phyloP scores from a whole-genome alignment of 2,113 vertebrate species.

The Clarias batrachus region DNA sequence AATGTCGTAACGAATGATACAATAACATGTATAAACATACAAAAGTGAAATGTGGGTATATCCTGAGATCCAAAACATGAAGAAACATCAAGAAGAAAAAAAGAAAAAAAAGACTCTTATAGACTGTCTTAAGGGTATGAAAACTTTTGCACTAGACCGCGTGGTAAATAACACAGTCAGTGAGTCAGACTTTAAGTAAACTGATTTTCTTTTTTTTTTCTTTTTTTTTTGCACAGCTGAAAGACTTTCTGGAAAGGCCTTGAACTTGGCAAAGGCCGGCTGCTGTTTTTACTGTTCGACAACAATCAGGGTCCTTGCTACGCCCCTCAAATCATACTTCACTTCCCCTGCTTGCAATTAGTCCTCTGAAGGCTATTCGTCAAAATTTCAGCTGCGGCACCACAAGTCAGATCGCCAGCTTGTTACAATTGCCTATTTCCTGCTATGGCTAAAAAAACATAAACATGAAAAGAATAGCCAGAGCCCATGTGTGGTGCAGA shows the following conservation, averaged over 20 bases:
- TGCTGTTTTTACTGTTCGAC: constrained; percentile 61
- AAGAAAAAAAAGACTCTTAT: background rate
- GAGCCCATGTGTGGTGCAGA: constrained; percentile 45
- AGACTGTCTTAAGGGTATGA: background rate
- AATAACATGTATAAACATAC: background rate
- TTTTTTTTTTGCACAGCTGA: background rate
- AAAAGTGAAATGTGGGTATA: background rate
- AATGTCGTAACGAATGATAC: background rate
- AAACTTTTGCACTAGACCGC: background rate
- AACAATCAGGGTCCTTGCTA: constrained; percentile 58
- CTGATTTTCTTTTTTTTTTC: background rate
- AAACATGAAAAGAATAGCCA: constrained; percentile 53
- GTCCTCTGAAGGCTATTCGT: constrained; percentile 67
- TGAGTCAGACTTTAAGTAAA: background rate
- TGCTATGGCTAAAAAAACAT: constrained; percentile 58
- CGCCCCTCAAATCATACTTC: constrained; percentile 60
- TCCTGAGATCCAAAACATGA: background rate
- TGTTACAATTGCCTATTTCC: constrained; percentile 69
- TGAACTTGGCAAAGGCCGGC: constrained; percentile 10
- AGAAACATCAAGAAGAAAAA: background rate
- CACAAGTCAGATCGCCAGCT: constrained; percentile 59
- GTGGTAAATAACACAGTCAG: background rate
- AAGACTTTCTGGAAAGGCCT: constrained; percentile 4
- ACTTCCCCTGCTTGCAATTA: constrained; percentile 71
- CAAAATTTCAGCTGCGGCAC: constrained; percentile 62